These are phyloP conservation scores for Zaprionus lachaisei DNA, from an alignment of 1,140 invertebrate species.

Conservation along the genomic window DNA sequence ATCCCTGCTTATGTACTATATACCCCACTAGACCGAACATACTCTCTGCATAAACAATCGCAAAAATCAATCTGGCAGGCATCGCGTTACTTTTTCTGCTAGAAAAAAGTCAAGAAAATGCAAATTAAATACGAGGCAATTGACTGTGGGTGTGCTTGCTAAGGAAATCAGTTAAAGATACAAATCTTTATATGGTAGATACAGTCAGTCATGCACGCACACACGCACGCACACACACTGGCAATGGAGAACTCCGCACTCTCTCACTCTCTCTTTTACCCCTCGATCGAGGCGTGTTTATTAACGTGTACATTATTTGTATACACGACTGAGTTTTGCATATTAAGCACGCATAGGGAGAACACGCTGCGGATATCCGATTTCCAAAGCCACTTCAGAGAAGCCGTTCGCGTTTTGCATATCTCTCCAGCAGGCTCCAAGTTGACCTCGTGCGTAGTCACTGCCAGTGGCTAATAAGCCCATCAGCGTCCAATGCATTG, in stretches of 20 bases:
- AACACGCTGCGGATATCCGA: constrained; percentile 35
- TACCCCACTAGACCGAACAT: not conserved
- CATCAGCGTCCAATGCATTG: constrained; percentile 24
- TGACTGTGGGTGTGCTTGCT: constrained; percentile 54
- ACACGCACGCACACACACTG: constrained; percentile 1
- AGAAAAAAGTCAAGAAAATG: constrained; percentile 3
- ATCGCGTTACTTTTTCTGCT: not conserved
- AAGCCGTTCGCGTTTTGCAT: constrained; percentile 27
- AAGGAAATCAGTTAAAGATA: constrained; percentile 40
- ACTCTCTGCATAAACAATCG: not conserved
- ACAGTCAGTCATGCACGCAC: constrained; percentile 7
- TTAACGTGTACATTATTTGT: constrained; percentile 75
- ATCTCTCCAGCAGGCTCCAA: constrained; percentile 9
- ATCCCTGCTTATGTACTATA: no score
- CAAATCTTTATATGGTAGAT: constrained; percentile 19
- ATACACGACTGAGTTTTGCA: constrained; percentile 76
- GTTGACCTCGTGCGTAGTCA: constrained; percentile 26
- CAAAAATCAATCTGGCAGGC: constrained; percentile 2
- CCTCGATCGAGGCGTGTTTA: constrained; percentile 61
- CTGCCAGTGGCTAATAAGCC: constrained; percentile 45
- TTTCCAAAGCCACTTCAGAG: constrained; percentile 14
- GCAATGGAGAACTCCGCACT: not conserved
- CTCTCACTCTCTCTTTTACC: not conserved
- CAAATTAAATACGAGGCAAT: constrained; percentile 44
- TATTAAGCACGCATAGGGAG: constrained; percentile 60